These are phyloP conservation scores for Leptonema lineaticorne DNA, from an alignment of 1,140 invertebrate genomes.

Conservation along the genomic window DNA sequence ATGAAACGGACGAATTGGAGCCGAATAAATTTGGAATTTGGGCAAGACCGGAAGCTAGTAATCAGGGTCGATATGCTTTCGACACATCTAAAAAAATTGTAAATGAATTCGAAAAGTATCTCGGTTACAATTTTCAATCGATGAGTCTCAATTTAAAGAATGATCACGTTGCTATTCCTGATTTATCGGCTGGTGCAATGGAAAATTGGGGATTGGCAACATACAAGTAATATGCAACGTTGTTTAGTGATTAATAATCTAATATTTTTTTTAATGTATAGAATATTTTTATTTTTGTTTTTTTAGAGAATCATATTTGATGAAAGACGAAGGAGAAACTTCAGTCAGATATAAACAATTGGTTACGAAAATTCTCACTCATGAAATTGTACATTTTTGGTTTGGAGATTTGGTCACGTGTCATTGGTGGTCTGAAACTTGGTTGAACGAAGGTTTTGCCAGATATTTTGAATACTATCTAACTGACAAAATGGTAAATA, in stretches of 20 bases:
- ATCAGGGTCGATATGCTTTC: slow-evolving; percentile 56
- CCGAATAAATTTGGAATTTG: slow-evolving; percentile 43
- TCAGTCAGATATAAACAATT: slow-evolving; percentile 52
- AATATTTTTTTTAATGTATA: not conserved
- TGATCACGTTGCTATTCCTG: slow-evolving; percentile 74
- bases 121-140: slow-evolving; percentile 52
- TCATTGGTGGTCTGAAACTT: slow-evolving; percentile 69
- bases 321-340: slow-evolving; percentile 55
- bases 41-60: slow-evolving; percentile 9
- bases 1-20: slow-evolving; percentile 42
- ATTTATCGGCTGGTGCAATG: slow-evolving; percentile 77
- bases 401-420: slow-evolving; percentile 69
- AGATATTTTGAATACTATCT: slow-evolving; percentile 1
- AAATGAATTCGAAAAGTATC: slow-evolving; percentile 52
- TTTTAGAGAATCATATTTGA: slow-evolving; percentile 60
- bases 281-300: not conserved
- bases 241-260: too few species aligned
- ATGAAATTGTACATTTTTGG: slow-evolving; percentile 68
- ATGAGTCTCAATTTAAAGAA: slow-evolving; percentile 54
- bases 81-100: slow-evolving; percentile 57
- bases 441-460: slow-evolving; percentile 58
- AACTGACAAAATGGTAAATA: not conserved
- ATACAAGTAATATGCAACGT: slow-evolving; percentile 63
- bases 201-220: slow-evolving; percentile 83
- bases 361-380: slow-evolving; percentile 59